Percentiles rank a stretch among this genome's conserved stretches.
phyloP scores from a whole-genome alignment of 2,797 vertebrate genomes.

The Falco berigora region DNA sequence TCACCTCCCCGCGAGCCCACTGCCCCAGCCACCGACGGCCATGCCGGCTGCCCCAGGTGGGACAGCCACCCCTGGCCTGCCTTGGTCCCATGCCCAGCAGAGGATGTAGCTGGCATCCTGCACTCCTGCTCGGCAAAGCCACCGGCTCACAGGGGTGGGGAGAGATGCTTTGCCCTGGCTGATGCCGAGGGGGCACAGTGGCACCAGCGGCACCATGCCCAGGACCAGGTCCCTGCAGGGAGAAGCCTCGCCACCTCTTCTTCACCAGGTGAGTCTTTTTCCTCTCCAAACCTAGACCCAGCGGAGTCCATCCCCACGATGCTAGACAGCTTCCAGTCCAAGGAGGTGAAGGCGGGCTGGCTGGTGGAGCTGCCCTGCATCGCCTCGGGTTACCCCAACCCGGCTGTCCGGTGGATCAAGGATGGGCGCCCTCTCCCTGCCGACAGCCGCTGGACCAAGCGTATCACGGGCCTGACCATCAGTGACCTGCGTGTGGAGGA shows the following conservation, averaged over 20 bases:
- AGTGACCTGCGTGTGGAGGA: constrained; percentile 90
- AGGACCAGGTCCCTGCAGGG: neutral
- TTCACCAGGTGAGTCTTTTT: fast-evolving
- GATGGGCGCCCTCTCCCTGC: constrained; percentile 88
- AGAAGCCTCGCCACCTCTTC: neutral
- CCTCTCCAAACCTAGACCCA: constrained; percentile 76
- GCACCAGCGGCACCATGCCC: neutral
- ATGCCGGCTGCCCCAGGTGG: neutral
- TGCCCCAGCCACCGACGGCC: neutral
- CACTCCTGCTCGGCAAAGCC: neutral
- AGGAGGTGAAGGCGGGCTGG: constrained; percentile 86
- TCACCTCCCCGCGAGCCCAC: fast-evolving
- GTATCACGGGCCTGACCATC: constrained; percentile 88
- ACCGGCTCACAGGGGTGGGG: fast-evolving
- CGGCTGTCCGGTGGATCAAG: constrained; percentile 93
- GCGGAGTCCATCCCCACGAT: constrained; percentile 92
- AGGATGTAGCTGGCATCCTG: neutral
- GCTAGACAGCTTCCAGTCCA: constrained; percentile 92
- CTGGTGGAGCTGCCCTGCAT: constrained; percentile 91
- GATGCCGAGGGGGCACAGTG: fast-evolving
- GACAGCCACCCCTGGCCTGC: neutral
- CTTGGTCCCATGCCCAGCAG: fast-evolving
- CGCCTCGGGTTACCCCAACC: constrained; percentile 93
- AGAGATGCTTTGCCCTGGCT: fast-evolving
- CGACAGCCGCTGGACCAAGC: constrained; percentile 90